Evolutionary conservation across 2,888 invertebrate species (phyloP).

Genomic region (Gisinianus flammeolus): DNA sequence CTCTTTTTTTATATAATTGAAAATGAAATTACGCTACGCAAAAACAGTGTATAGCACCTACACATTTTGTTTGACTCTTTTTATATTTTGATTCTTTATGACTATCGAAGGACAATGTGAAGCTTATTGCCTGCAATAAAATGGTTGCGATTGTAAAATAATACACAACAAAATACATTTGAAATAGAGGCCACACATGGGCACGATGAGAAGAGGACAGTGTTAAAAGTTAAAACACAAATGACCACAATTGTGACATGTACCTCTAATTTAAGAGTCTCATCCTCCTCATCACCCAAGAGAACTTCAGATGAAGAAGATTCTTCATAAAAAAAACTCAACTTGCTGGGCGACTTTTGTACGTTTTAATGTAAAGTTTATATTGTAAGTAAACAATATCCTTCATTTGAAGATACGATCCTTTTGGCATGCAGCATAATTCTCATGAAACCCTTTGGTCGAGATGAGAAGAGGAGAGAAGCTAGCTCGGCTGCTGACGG

Average conservation of each 20-base stretch:
- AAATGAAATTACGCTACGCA: background rate
- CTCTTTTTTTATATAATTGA: no score
- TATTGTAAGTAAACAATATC: conserved; percentile 12
- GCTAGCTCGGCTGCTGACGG: background rate
- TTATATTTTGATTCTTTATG: no score
- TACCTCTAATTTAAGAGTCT: background rate
- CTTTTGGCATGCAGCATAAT: background rate
- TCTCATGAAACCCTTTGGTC: no score
- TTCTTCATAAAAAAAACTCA: conserved; percentile 23
- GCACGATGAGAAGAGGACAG: background rate
- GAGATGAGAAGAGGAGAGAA: no score
- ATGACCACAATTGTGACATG: background rate
- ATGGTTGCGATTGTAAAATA: background rate
- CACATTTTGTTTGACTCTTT: no score
- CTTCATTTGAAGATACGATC: background rate
- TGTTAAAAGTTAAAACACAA: background rate
- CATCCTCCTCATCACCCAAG: background rate
- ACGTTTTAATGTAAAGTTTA: no score
- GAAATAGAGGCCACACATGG: background rate
- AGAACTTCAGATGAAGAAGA: background rate
- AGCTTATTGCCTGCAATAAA: background rate
- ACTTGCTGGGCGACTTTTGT: conserved; percentile 35
- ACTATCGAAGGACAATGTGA: background rate
- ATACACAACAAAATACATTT: background rate
- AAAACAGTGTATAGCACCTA: no score